Evolutionary conservation across 2,888 invertebrate species (phyloP).

Genomic region (Mesorhabditis spiculigera): DNA sequence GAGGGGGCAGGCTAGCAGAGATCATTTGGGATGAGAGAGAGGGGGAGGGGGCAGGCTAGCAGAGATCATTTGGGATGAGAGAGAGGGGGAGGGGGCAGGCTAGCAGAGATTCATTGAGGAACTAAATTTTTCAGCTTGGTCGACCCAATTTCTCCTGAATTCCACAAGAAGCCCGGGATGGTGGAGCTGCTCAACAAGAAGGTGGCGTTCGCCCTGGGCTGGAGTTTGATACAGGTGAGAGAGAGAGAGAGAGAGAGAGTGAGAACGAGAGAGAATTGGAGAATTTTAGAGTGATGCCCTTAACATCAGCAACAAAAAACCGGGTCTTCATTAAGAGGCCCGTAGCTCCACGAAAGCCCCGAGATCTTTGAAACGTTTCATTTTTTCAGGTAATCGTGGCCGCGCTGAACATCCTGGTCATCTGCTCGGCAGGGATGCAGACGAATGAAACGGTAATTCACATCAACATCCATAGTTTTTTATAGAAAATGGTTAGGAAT

Average conservation of each 20-base stretch:
- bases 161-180: slow-evolving; percentile 9
- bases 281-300: too few species aligned
- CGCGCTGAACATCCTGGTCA: slow-evolving; percentile 41
- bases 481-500: neutral
- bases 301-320: neutral
- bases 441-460: slow-evolving; percentile 49
- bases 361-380: neutral
- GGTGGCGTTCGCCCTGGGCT: slow-evolving; percentile 7
- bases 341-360: too few species aligned
- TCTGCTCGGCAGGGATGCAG: slow-evolving; percentile 49
- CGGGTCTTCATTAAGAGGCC: neutral
- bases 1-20: neutral
- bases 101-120: neutral
- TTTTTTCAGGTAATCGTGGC: slow-evolving; percentile 45
- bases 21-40: neutral
- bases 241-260: too few species aligned
- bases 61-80: too few species aligned
- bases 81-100: neutral
- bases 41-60: neutral
- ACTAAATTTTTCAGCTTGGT: slow-evolving; percentile 29
- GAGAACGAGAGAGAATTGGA: too few species aligned
- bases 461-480: too few species aligned
- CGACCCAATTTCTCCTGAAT: slow-evolving; percentile 41
- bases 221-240: neutral
- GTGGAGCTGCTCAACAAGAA: slow-evolving; percentile 39